Percentiles rank a stretch among this genome's conserved stretches.
phyloP scores from a whole-genome alignment of 2,113 vertebrate species.

The Vidua chalybeata region DNA sequence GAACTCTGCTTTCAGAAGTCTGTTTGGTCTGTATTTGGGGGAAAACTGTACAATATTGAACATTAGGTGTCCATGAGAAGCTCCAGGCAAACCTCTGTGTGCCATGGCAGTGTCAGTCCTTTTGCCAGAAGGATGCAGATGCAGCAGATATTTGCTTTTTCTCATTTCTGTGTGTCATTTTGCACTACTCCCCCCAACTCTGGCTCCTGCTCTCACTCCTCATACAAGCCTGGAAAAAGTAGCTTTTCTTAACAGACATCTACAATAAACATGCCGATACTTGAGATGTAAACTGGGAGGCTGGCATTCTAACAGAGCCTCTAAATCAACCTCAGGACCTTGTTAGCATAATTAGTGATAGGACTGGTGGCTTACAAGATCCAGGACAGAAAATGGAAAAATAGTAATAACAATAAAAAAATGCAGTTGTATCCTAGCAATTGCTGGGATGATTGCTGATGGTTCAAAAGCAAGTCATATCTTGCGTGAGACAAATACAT shows the following conservation, averaged over 20 bases:
- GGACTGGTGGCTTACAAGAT: slow-evolving; percentile 10
- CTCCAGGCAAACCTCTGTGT: background rate
- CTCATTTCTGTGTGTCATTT: background rate
- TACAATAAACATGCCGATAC: slow-evolving; percentile 51
- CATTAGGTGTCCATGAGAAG: rapidly evolving
- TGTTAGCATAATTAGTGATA: slow-evolving; percentile 55
- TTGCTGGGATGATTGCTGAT: slow-evolving; percentile 18
- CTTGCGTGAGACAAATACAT: slow-evolving; percentile 32
- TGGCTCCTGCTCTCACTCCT: background rate
- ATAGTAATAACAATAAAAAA: slow-evolving; percentile 22
- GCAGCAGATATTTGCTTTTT: background rate
- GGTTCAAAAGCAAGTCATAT: slow-evolving; percentile 54
- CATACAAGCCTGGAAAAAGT: slow-evolving; percentile 24
- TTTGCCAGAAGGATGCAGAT: background rate
- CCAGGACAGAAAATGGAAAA: slow-evolving; percentile 23
- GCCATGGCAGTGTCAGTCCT: background rate
- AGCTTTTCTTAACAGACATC: slow-evolving; percentile 34
- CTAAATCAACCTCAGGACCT: slow-evolving; percentile 58
- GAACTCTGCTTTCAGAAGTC: background rate
- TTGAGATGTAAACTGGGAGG: slow-evolving; percentile 51
- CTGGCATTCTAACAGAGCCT: slow-evolving; percentile 31
- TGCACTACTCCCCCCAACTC: background rate
- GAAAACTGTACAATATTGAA: background rate
- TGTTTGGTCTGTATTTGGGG: background rate
- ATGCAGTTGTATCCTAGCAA: background rate